phyloP scores from a whole-genome alignment of 2,113 vertebrate genomes.

The Elaphurus davidianus region DNA sequence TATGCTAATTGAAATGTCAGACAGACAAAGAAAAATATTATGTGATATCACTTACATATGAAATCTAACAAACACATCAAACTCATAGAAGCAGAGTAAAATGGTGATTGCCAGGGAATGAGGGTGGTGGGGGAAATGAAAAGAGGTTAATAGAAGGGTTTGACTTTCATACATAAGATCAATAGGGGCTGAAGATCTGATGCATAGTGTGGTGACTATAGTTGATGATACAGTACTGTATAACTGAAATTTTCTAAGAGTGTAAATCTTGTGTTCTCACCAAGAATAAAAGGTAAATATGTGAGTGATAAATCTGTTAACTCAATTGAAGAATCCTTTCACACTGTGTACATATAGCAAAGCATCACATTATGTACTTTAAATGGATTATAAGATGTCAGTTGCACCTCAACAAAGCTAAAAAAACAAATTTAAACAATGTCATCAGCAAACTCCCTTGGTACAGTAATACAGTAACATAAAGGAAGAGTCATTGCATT shows the following conservation, averaged over 20 bases:
- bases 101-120: not conserved
- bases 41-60: not conserved
- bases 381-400: not conserved
- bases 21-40: not conserved
- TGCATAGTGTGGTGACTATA: not conserved
- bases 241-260: not conserved
- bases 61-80: not conserved
- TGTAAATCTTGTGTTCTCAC: not conserved
- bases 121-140: not conserved
- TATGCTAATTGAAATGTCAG: not conserved
- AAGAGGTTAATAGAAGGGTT: not conserved
- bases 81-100: not conserved
- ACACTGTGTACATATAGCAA: not conserved
- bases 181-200: not conserved
- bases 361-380: not conserved
- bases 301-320: not conserved
- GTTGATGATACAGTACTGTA: not conserved
- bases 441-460: not conserved
- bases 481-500: not conserved
- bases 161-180: not conserved
- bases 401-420: not conserved
- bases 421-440: not conserved
- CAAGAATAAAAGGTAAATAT: not conserved
- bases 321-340: not conserved
- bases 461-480: too few relatives aligned